Base-by-base conservation (phyloP, 2,113 vertebrate species). In the Morone chrysops region DNA sequence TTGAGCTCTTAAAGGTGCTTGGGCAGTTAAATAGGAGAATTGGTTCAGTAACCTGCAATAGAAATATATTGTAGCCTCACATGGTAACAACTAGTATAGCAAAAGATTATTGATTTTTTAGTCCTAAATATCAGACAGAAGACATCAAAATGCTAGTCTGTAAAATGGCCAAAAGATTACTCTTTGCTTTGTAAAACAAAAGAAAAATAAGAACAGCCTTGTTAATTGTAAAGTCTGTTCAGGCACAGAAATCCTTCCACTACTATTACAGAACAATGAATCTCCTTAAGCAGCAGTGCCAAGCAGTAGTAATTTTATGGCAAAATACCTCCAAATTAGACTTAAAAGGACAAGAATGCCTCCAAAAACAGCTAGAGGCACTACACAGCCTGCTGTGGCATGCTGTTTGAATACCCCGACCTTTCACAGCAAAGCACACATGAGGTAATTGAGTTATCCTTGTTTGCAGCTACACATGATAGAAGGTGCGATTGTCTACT, bases 381-480 rank as follows among this genome's bases (percentile, higher is more conserved):
- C 6, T 40, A 16, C 25, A 48, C 8, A 65, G 38, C 41, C 45
- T 68, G 75, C 31, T 76, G 43, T 45, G 36, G 38, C 48, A 16
- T 65, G 51, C 22, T 66, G 38, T 80, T 72, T 75, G 16, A 84
- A 75, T 22, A 22, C 36, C 17, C 38, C 6, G n/a, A 78, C 70
- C 67, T 82, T 86, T 78, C 38, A 36, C 63, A 86, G 66, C 0
- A 2, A 57, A 31, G 14, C 13, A 16, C 36, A 45, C 12, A 54
- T 45, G 54, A 80, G 36, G 22, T 79, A 75, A 82, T 78, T 75
- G 61, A 66, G 71, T 66, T 80, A 67, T 66, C 12, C 50, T 53
- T 70, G 69, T 84, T 82, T 86, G 67, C 48, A 67, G 83, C 62
- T 4, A 48, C 54, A 48, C 54, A 65, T 69, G 54, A 43, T 40